Percentiles rank a stretch among this genome's conserved stretches.
Conservation (phyloP, 2,888 invertebrate genomes). For the Argyra leucocephala region DNA sequence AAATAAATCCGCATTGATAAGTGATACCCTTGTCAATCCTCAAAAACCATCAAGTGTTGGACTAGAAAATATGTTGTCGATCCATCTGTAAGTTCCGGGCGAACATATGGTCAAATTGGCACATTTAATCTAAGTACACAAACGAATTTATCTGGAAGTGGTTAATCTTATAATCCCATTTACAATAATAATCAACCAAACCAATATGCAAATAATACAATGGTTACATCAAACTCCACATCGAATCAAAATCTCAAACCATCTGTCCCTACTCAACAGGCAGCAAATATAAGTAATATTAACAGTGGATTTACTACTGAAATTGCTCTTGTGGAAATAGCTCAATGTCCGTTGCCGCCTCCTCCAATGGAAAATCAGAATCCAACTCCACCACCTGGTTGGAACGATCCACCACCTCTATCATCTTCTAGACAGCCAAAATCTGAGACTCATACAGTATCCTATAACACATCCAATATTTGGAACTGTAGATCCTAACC, state of each 20-base stretch:
- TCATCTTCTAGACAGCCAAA: constrained; percentile 46
- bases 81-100: constrained; percentile 65
- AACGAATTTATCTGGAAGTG: constrained; percentile 22
- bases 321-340: constrained; percentile 34
- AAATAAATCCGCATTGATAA: constrained; percentile 21
- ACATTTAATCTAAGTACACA: constrained; percentile 31
- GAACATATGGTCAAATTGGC: constrained; percentile 47
- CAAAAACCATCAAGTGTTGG: constrained; percentile 48
- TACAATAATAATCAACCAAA: constrained; percentile 30
- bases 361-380: constrained; percentile 35
- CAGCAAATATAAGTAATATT: constrained; percentile 15
- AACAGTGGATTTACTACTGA: constrained; percentile 27
- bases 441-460: constrained; percentile 23
- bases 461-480: constrained; percentile 74
- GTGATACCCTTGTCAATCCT: constrained; percentile 42
- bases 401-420: constrained; percentile 79
- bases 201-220: constrained; percentile 20
- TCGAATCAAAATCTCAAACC: constrained; percentile 25
- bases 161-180: constrained; percentile 29
- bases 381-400: constrained; percentile 56
- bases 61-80: constrained; percentile 69
- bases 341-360: constrained; percentile 31
- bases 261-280: constrained; percentile 23
- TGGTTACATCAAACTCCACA: constrained; percentile 14
- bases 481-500: constrained; percentile 44